Percentiles rank a stretch among this genome's conserved stretches.
Evolutionary conservation across 2,888 invertebrate species (phyloP).

Genomic region (Orthosia gracilis): DNA sequence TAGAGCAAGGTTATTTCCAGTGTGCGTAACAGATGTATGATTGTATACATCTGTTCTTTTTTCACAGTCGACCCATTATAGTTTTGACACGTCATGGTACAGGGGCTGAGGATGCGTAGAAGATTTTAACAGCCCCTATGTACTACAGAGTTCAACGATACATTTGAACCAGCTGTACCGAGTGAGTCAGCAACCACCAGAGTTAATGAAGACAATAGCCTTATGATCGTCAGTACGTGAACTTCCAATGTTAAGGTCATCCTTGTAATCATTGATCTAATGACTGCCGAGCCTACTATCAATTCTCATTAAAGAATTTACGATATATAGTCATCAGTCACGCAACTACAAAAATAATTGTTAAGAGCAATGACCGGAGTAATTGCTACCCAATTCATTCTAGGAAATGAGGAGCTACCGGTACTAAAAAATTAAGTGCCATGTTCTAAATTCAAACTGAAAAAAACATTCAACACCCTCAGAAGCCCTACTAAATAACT

Average conservation of each 20-base stretch:
- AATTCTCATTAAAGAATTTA: conserved; percentile 24
- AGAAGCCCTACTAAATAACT: neutral
- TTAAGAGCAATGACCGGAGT: conserved; percentile 28
- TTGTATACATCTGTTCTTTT: too few relatives aligned
- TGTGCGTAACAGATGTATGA: too few relatives aligned
- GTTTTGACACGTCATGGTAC: too few relatives aligned
- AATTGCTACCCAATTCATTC: conserved; percentile 24
- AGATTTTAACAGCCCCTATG: neutral
- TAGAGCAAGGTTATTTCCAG: too few relatives aligned
- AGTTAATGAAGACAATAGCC: conserved; percentile 20
- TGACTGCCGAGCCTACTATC: conserved; percentile 29
- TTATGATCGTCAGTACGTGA: conserved; percentile 31
- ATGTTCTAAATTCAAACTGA: neutral
- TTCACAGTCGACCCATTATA: too few relatives aligned
- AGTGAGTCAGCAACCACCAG: conserved; percentile 2
- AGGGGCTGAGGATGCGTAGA: neutral
- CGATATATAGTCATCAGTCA: conserved; percentile 32
- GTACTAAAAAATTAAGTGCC: neutral
- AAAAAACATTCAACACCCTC: neutral
- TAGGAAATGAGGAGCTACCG: neutral
- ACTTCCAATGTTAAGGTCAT: conserved; percentile 30
- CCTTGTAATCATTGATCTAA: conserved; percentile 21
- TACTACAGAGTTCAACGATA: conserved; percentile 1
- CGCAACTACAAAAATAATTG: conserved; percentile 37
- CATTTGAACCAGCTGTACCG: neutral